Evolutionary conservation across 23 tunicate genomes (phyloP), one percentile per base, ranked within the genome.

Genomic region (Halocynthia roretzi): DNA sequence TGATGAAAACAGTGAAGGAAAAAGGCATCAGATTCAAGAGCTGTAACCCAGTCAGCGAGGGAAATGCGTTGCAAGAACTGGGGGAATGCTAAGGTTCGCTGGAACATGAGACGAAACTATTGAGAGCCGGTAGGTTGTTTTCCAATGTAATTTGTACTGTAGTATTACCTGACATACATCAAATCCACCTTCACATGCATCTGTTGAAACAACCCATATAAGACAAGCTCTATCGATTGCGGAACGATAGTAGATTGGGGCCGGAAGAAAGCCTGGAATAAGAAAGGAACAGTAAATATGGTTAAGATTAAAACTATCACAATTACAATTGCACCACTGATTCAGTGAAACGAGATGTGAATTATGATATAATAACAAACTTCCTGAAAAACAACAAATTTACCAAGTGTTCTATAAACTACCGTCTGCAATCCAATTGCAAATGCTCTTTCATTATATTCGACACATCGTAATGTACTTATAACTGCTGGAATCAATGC

Each of bases 391-490:
- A 31, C 44, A 31, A 31, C 44, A 31, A 31, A 63, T 60, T 68
- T 54, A 86, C 92, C 97, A 8, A 91, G 53, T 6, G 86, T 70
- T 58, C 97, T 62, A 64, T 82, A 81, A 67, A 91, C 77, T 50
- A 91, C 69, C 52, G 72, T 86, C 69, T 91, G 97, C 10, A 91
- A 51, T 50, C 97, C 97, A 0, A 87, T 87, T 53, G 97, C 97
- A 49, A 91, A 87, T 0, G 97, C 87, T 65, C 97, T 56, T 64
- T 91, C 91, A 22, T 91, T 83, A 58, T 91, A 71, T 69, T 77
- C 77, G 53, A 86, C 92, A 62, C 97, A 86, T 68, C 97, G 55
- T 53, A 82, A 82, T 20, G 97, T 91, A 9, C 86, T 83, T 91
- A 91, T 86, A 2, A 86, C 65, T 21, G 88, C 80, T 8, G 97